Evolutionary conservation across 2,797 vertebrate genomes (phyloP).

Genomic region (Bucorvus abyssinicus): DNA sequence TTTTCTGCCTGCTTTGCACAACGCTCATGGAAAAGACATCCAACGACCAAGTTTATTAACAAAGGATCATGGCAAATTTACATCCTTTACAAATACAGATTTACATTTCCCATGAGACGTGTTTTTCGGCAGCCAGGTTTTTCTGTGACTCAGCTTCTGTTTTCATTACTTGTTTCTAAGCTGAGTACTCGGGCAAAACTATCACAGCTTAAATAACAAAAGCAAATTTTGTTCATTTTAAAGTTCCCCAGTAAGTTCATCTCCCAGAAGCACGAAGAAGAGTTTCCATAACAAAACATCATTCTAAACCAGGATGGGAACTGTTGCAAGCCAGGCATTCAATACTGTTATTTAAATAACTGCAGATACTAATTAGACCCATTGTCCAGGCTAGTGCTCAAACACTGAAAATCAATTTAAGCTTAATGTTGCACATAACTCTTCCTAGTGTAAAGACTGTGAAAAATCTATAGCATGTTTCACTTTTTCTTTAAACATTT

Average conservation of each 20-base stretch:
- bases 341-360: constrained; percentile 15
- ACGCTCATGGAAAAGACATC: neutral
- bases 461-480: constrained; percentile 20
- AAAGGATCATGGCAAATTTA: neutral
- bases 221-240: neutral
- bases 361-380: neutral
- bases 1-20: neutral
- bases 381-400: neutral
- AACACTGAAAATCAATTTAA: constrained; percentile 36
- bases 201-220: neutral
- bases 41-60: neutral
- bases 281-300: neutral
- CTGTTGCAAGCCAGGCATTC: neutral
- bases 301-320: neutral
- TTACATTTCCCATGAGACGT: neutral
- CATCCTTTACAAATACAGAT: neutral
- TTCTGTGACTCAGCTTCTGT: neutral
- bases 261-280: neutral
- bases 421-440: constrained; percentile 41
- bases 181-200: neutral
- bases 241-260: neutral
- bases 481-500: neutral
- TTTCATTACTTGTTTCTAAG: neutral
- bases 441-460: neutral
- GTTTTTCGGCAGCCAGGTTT: neutral